Percentiles rank a stretch among this genome's conserved stretches.
Evolutionary conservation across 2,888 invertebrate genomes (phyloP).

Genomic region (Anodontia alba): DNA sequence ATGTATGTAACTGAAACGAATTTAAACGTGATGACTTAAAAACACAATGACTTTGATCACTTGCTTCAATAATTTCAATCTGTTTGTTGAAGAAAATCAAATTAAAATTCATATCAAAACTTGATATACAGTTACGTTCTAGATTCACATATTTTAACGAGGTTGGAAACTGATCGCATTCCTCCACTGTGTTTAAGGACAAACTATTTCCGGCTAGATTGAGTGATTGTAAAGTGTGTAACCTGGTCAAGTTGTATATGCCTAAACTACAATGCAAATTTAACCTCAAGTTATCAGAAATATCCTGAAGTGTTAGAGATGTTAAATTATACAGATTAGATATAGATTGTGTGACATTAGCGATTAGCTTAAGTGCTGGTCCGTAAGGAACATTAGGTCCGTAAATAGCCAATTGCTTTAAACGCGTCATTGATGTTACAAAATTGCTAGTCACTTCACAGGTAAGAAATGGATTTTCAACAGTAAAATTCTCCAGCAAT

Average conservation of each 20-base stretch:
- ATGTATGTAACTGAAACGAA: not conserved
- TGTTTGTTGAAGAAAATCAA: slow-evolving; percentile 12
- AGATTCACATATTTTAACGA: slow-evolving; percentile 11
- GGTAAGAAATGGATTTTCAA: slow-evolving; percentile 5
- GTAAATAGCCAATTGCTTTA: not conserved
- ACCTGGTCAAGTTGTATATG: not conserved
- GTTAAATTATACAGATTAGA: not conserved
- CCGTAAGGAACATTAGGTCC: not conserved
- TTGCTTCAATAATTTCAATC: slow-evolving; percentile 15
- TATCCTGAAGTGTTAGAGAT: not conserved
- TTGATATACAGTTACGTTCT: slow-evolving; percentile 10
- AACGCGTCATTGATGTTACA: not conserved
- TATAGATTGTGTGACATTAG: not conserved
- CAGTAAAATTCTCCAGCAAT: not conserved
- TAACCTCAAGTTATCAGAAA: slow-evolving; percentile 3
- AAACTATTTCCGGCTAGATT: slow-evolving; percentile 11
- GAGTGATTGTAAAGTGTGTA: not conserved
- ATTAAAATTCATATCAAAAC: slow-evolving; percentile 5
- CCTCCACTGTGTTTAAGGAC: not conserved
- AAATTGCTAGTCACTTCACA: not conserved
- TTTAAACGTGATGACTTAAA: not conserved
- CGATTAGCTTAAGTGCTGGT: not conserved
- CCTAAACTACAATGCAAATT: slow-evolving; percentile 13
- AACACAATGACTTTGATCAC: slow-evolving; percentile 24
- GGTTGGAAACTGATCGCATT: slow-evolving; percentile 12